phyloP scores from a whole-genome alignment of 1,140 invertebrate species.

The Brachionus asplanchnoidis region DNA sequence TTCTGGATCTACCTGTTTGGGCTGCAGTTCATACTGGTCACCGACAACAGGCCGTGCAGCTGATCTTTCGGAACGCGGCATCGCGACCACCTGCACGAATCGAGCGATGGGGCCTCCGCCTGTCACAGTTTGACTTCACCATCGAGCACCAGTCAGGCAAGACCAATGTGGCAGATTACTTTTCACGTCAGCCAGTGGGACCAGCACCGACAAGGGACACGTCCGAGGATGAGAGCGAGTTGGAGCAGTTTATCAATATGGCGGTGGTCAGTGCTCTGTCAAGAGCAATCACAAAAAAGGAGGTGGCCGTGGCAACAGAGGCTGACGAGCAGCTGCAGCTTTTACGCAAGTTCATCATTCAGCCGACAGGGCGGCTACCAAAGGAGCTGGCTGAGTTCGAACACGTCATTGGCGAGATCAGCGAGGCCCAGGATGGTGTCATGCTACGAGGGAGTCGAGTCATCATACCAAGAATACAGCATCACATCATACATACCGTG shows the following conservation, averaged over 20 bases:
- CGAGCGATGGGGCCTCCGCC: background rate
- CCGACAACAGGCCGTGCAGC: constrained; percentile 10
- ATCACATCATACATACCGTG: no score
- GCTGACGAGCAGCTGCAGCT: background rate
- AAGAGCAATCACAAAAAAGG: background rate
- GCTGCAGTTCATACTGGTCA: background rate
- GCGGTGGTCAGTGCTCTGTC: background rate
- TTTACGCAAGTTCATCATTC: background rate
- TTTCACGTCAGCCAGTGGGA: background rate
- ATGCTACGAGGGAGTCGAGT: background rate
- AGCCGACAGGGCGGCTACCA: background rate
- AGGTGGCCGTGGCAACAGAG: background rate
- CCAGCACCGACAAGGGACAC: background rate
- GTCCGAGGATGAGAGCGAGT: background rate
- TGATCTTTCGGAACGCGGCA: background rate
- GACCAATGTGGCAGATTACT: background rate
- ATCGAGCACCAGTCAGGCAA: background rate
- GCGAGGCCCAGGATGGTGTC: background rate
- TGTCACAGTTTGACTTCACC: background rate
- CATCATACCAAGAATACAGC: background rate
- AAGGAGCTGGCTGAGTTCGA: background rate
- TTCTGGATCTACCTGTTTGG: constrained; percentile 5
- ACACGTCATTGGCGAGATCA: background rate
- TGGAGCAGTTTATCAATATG: background rate
- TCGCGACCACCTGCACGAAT: background rate